Base-by-base conservation (phyloP, 2,113 vertebrate species). In the Thunnus maccoyii region DNA sequence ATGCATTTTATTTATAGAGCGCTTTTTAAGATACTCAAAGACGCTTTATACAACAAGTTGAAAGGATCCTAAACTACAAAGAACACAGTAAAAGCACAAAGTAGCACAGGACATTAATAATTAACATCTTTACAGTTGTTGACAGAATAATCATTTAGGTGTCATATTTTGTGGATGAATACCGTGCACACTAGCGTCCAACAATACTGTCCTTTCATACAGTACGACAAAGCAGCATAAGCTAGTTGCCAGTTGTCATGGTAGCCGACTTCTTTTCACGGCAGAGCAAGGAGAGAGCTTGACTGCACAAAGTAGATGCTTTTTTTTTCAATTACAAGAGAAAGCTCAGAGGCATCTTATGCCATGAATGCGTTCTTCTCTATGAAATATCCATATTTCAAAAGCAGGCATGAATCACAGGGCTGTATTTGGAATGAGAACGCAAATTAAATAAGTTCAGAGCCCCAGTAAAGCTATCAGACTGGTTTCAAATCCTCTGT, bases 161-260 rank as follows among this genome's bases (percentile, higher is more conserved):
- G 27, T 36, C 54, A 55, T 25, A 30, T 70, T 41, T 41, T 41
- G 32, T 44, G 13, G n/a, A 70, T 71, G 66, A 1, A 57, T 60
- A 52, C 50, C 1, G 61, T 44, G 50, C 51, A 70, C 67, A 22
- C 25, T 22, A 61, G 27, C 36, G n/a, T 58, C 44, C 51, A 20
- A 65, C 46, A 57, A 13, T 50, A 5, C 56, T 20, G 8, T 51
- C 5, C 30, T 47, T 66, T 52, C 46, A 52, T 32, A 30, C 18
- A 16, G 15, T 36, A 46, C 62, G 63, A 66, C 56, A 58, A 48
- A 48, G 32, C 48, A 27, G 20, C 70, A 48, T 51, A 55, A 78
- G 46, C 68, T 89, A 81, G 84, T 75, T 73, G 89, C 76, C 70
- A 30, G 90, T 93, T 92, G 91, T 88, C 88, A 93, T 93, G 89